phyloP scores from a whole-genome alignment of 2,113 vertebrate genomes.

The Brachypodius melanocephalos region DNA sequence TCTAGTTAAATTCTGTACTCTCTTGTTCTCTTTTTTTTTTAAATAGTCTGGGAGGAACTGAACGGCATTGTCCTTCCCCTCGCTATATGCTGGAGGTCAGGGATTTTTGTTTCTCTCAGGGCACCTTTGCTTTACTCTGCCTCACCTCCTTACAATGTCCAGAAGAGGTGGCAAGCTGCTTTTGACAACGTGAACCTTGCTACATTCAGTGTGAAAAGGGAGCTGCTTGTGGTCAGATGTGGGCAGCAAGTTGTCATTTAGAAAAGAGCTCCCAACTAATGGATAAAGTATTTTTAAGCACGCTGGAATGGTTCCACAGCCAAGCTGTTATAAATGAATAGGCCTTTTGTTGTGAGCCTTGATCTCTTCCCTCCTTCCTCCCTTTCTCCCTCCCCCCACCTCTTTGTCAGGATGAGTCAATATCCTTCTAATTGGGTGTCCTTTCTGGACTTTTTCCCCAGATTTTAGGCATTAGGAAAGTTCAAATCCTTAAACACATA shows the following conservation, averaged over 20 bases:
- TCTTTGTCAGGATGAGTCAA: constrained; percentile 32
- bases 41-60: constrained; percentile 56
- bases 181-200: neutral
- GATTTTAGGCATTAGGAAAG: constrained; percentile 52
- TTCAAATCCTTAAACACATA: constrained; percentile 39
- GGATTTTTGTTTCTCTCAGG: neutral
- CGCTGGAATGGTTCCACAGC: constrained; percentile 46
- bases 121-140: constrained; percentile 1
- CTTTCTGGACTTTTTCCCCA: constrained; percentile 50
- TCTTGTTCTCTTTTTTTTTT: neutral
- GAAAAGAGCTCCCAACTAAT: constrained; percentile 24
- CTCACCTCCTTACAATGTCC: neutral
- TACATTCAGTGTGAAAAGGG: neutral
- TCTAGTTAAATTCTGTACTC: neutral
- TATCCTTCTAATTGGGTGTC: constrained; percentile 56
- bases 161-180: neutral
- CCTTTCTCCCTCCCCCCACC: neutral
- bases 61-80: neutral
- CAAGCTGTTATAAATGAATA: constrained; percentile 60
- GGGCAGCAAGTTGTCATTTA: neutral
- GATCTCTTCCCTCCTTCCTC: constrained; percentile 59
- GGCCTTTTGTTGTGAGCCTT: constrained; percentile 58
- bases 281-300: constrained; percentile 57
- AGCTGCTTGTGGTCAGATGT: constrained; percentile 35
- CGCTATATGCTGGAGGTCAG: neutral